Base-by-base conservation (phyloP, 1,140 invertebrate species). In the Hycleus phaleratus region DNA sequence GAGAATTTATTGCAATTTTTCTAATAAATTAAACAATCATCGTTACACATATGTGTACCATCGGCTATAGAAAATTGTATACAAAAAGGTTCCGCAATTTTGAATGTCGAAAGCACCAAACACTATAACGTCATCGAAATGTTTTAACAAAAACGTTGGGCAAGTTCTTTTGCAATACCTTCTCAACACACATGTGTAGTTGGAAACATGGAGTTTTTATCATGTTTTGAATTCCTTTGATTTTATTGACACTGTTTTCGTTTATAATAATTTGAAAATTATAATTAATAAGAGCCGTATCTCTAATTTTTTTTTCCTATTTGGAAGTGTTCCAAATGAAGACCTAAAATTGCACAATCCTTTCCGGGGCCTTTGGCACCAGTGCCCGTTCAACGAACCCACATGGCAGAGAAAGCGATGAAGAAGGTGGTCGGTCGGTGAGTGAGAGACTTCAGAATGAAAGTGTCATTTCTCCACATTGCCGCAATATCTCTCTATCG, bases 131-230 rank as follows among this genome's bases (percentile, higher is more conserved):
- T 53, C 51, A 53, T 53, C 51, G 51, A 53, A 53, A 32, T 32
- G 32, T 53, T 53, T 53, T 53, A 53, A 53, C 51, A 53, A 53
- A 32, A 53, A 53, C 38, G 51, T 53, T 53, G 51, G 51, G 51
- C 51, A 53, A 53, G 51, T 32, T 53, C 51, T 53, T 53, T 32
- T 32, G 32, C 32, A 32, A 32, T 32, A 32, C 32, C 4, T 18
- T 18, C 32, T 5, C 32, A 32, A 32, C 32, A 32, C 32, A 32
- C 32, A 32, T 32, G 7, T 32, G 32, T 2, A 7, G 32, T 7
- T 32, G 26, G 26, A 32, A 7, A 32, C 4, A 32, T 32, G 12
- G 12, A 12, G 12, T 18, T 18, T 18, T 18, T 18, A 18, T 18
- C 18, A 18, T 18, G 18, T 32, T 32, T 32, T 32, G 32, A 32